Percentiles rank a stretch among this genome's conserved stretches.
Conservation (phyloP, 2,888 invertebrate species). For the Mylabris sibirica region DNA sequence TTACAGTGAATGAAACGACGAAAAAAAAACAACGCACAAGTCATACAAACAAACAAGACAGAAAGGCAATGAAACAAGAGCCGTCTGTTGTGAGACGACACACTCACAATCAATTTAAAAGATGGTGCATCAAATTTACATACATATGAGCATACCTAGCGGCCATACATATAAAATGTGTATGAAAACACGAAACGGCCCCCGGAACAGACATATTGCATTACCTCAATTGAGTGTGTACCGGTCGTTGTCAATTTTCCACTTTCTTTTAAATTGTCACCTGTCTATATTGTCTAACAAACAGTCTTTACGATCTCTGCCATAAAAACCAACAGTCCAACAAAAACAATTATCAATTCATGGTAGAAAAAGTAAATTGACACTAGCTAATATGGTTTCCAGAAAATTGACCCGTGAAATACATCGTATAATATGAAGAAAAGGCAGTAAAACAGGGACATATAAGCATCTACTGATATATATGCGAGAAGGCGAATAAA, state of each 20-base stretch:
- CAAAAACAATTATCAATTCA: no score
- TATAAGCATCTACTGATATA: not conserved
- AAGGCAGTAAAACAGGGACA: no score
- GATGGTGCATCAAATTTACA: slow-evolving; percentile 51
- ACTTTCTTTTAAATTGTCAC: slow-evolving; percentile 5
- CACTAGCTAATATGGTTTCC: no score
- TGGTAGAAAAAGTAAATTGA: no score
- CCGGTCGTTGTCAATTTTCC: slow-evolving; percentile 20
- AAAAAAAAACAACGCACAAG: not conserved
- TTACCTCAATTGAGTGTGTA: slow-evolving; percentile 40
- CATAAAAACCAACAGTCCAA: not conserved
- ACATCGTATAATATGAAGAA: no score
- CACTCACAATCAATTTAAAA: slow-evolving; percentile 52
- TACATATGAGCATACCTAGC: slow-evolving; percentile 50
- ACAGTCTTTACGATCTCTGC: not conserved
- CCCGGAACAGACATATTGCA: slow-evolving; percentile 44
- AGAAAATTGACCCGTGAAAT: no score
- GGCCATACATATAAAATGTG: slow-evolving; percentile 39
- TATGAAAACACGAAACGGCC: slow-evolving; percentile 43
- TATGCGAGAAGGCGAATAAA: not conserved
- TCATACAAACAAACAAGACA: not conserved
- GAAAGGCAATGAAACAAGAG: slow-evolving; percentile 22
- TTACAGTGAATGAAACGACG: slow-evolving; percentile 19
- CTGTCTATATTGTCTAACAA: slow-evolving; percentile 1
- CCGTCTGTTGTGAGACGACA: slow-evolving; percentile 47